Evolutionary conservation across 1,140 invertebrate genomes (phyloP).

Genomic region (Macrosteles quadrilineatus): DNA sequence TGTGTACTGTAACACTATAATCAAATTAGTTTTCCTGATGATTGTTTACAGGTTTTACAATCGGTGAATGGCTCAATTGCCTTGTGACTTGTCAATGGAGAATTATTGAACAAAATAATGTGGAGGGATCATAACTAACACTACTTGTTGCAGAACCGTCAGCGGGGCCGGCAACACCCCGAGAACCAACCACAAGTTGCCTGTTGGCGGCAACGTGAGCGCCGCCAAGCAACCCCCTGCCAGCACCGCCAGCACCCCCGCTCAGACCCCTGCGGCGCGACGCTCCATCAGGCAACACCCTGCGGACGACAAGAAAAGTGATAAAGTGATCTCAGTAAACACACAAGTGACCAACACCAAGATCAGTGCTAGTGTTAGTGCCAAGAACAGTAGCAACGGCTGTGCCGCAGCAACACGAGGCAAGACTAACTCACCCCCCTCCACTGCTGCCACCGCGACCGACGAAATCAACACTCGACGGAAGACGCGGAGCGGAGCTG

Average conservation of each 20-base stretch:
- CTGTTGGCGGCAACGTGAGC: no score
- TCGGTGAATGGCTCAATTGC: no score
- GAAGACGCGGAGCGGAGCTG: constrained; percentile 67
- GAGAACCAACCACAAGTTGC: not conserved
- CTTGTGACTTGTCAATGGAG: no score
- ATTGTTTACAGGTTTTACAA: no score
- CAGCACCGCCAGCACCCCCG: no score
- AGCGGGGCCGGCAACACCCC: not conserved
- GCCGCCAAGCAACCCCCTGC: no score
- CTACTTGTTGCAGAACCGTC: constrained; percentile 1
- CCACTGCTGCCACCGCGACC: constrained; percentile 29
- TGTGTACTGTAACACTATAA: no score
- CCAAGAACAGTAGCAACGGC: constrained; percentile 35
- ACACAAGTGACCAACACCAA: constrained; percentile 1
- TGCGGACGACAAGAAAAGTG: constrained; percentile 20
- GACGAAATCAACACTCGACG: constrained; percentile 48
- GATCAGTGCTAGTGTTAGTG: constrained; percentile 20
- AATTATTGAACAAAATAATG: no score
- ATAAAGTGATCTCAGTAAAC: constrained; percentile 29
- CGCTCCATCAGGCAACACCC: no score
- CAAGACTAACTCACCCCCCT: constrained; percentile 29
- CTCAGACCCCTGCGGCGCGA: no score
- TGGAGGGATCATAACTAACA: no score
- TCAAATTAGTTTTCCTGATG: no score
- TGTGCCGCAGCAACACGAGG: constrained; percentile 41